A percentile compares a stretch with the other conserved stretches of the same genome.
Evolutionary conservation across 2,113 vertebrate species (phyloP).

Genomic region (Ptilorrhoa leucosticta): DNA sequence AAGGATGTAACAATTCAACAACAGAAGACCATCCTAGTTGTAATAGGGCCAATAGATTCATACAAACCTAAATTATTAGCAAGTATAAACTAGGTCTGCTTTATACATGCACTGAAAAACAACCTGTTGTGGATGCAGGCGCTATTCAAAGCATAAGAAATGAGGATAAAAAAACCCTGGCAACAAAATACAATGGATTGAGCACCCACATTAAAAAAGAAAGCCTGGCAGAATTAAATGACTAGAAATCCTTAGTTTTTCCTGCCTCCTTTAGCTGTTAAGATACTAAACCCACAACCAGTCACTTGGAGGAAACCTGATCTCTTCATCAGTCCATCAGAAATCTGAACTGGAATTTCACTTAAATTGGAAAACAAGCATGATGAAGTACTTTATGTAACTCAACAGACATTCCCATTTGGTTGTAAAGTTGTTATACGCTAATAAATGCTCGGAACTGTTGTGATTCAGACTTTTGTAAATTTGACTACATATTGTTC

Average conservation of each 20-base stretch:
- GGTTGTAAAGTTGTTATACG: neutral
- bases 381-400: neutral
- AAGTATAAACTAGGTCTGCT: neutral
- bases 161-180: neutral
- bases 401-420: neutral
- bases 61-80: neutral
- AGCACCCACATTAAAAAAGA: neutral
- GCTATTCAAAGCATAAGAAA: neutral
- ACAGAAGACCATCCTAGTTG: neutral
- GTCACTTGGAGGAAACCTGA: neutral
- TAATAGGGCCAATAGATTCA: neutral
- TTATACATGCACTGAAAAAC: neutral
- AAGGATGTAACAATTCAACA: neutral
- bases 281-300: neutral
- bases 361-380: neutral
- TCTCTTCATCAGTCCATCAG: neutral
- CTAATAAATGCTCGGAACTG: neutral
- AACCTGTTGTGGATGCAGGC: neutral
- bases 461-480: neutral
- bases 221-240: neutral
- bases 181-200: neutral
- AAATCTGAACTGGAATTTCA: neutral
- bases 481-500: neutral
- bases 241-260: neutral
- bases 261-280: neutral